phyloP scores from a whole-genome alignment of 2,797 vertebrate species.

The Sarcophilus harrisii region DNA sequence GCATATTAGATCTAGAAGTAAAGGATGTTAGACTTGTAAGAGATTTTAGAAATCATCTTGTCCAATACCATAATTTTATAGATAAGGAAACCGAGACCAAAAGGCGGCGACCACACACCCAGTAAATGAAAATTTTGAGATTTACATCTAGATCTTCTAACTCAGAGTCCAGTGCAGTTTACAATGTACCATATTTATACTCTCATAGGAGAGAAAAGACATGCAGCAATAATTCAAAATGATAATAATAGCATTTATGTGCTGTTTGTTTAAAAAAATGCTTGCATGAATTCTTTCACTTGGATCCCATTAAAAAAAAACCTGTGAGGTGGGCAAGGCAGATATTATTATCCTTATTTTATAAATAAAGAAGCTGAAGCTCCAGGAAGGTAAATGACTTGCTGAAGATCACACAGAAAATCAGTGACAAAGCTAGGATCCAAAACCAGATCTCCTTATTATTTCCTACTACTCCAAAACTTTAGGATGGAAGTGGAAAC shows the following conservation, averaged over 20 bases:
- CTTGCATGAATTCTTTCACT: not conserved
- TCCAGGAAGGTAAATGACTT: not conserved
- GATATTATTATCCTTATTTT: not conserved
- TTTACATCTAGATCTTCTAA: not conserved
- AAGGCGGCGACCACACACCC: not conserved
- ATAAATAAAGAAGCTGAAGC: not conserved
- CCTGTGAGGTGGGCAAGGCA: not conserved
- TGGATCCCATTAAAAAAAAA: not conserved
- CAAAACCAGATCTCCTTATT: not conserved
- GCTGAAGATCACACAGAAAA: not conserved
- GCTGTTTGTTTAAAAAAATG: not conserved
- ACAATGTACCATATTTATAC: not conserved
- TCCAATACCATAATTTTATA: not conserved
- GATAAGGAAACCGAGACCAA: constrained; percentile 24
- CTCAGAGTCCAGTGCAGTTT: not conserved
- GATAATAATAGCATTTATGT: not conserved
- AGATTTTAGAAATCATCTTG: not conserved
- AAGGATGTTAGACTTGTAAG: not conserved
- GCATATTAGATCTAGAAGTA: not conserved
- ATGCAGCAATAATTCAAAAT: not conserved
- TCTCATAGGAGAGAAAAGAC: not conserved
- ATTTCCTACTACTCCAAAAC: not conserved
- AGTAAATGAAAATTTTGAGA: not conserved
- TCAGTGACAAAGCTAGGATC: not conserved
- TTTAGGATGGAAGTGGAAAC: not conserved